These are phyloP conservation scores for Perca fluviatilis DNA, from an alignment of 2,113 vertebrate genomes.

Conservation along the genomic window DNA sequence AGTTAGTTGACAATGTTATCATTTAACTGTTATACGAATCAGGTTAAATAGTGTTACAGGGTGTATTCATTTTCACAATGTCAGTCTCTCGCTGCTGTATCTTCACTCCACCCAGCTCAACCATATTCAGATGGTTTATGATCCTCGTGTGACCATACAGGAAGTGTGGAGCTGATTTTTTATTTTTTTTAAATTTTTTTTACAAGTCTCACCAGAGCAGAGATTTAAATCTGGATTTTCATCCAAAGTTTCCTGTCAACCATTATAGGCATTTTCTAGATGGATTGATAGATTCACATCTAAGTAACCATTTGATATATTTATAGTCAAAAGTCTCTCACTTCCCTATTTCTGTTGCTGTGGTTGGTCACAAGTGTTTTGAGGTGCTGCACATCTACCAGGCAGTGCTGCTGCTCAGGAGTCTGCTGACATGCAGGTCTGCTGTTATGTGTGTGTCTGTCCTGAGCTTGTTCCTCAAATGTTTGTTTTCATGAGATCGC, in stretches of 20 bases:
- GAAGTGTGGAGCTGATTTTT: constrained; percentile 53
- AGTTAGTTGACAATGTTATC: not conserved
- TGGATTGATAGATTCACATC: not conserved
- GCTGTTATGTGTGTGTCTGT: constrained; percentile 24
- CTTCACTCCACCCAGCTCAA: constrained; percentile 6
- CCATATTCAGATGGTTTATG: constrained; percentile 46
- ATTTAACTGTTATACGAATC: not conserved
- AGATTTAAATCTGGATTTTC: not conserved
- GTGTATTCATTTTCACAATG: not conserved
- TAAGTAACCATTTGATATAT: not conserved
- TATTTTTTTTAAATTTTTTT: not conserved
- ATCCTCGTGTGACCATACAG: constrained; percentile 66
- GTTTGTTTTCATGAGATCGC: constrained; percentile 75
- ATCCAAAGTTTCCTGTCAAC: constrained; percentile 5
- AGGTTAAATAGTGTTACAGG: not conserved
- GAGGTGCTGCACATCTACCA: constrained; percentile 47
- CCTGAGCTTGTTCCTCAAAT: constrained; percentile 70
- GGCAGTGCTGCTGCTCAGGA: constrained; percentile 51
- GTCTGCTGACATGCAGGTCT: constrained; percentile 65
- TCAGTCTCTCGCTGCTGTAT: not conserved
- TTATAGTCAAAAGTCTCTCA: constrained; percentile 58
- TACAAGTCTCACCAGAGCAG: constrained; percentile 12
- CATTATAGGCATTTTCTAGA: not conserved
- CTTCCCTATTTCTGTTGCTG: constrained; percentile 62
- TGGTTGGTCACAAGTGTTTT: constrained; percentile 52